phyloP scores from a whole-genome alignment of 2,797 vertebrate genomes.

The Peromyscus eremicus region DNA sequence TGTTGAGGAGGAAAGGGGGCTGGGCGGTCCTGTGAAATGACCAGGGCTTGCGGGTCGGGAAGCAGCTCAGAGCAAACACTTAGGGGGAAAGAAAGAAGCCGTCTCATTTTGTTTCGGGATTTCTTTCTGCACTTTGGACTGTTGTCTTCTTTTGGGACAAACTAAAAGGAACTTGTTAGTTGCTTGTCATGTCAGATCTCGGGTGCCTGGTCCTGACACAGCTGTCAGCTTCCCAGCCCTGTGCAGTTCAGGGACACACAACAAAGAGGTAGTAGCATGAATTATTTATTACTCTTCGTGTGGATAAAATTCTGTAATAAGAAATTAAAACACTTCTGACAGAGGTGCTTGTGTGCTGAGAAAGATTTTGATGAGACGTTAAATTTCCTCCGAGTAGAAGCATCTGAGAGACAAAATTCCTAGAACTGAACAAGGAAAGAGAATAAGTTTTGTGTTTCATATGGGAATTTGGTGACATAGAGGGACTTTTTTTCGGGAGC shows the following conservation, averaged over 20 bases:
- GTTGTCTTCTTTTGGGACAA: slow-evolving; percentile 88
- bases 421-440: slow-evolving; percentile 60
- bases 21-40: slow-evolving; percentile 89
- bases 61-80: slow-evolving; percentile 90
- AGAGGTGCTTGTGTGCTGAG: slow-evolving; percentile 86
- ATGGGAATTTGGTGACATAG: not conserved
- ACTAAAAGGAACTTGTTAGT: slow-evolving; percentile 93
- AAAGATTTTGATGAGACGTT: slow-evolving; percentile 84
- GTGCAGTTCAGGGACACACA: slow-evolving; percentile 90
- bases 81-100: slow-evolving; percentile 89
- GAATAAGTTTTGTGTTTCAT: not conserved
- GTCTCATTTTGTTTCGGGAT: slow-evolving; percentile 88
- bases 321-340: slow-evolving; percentile 92
- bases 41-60: slow-evolving; percentile 90
- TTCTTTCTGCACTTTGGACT: slow-evolving; percentile 88
- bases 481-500: slow-evolving; percentile 33
- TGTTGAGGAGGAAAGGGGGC: slow-evolving; percentile 93
- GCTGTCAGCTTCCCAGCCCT: slow-evolving; percentile 90
- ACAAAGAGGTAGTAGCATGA: slow-evolving; percentile 89
- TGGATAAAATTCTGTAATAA: slow-evolving; percentile 91
- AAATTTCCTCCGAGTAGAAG: slow-evolving; percentile 81
- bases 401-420: slow-evolving; percentile 74
- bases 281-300: slow-evolving; percentile 89
- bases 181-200: slow-evolving; percentile 92
- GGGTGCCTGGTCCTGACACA: slow-evolving; percentile 90